A percentile compares a stretch with the other conserved stretches of the same genome.
Evolutionary conservation across 1,140 invertebrate genomes (phyloP).

Genomic region (Drosophila rufa): DNA sequence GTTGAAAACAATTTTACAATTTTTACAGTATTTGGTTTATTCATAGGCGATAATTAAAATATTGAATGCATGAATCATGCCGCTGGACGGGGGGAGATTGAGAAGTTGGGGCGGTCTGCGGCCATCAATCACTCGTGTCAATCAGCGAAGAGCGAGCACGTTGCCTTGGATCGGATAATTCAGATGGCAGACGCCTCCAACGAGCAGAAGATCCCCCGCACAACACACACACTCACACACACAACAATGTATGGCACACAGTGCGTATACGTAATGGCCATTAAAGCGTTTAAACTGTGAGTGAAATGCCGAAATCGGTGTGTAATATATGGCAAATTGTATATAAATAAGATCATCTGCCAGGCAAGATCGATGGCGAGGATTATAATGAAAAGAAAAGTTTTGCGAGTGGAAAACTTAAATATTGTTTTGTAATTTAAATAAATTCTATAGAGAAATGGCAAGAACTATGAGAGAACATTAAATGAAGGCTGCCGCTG

Average conservation of each 20-base stretch:
- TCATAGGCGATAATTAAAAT: slow-evolving; percentile 69
- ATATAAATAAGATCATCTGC: slow-evolving; percentile 35
- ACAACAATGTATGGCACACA: slow-evolving; percentile 28
- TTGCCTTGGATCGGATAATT: slow-evolving; percentile 39
- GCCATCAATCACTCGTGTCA: slow-evolving; percentile 77
- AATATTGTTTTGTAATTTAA: slow-evolving; percentile 12
- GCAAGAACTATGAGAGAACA: too few species aligned
- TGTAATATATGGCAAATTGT: slow-evolving; percentile 44
- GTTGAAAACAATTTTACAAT: slow-evolving; percentile 54
- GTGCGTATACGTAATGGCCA: slow-evolving; percentile 64
- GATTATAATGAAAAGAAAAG: slow-evolving; percentile 8
- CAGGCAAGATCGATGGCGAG: slow-evolving; percentile 16
- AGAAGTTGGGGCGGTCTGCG: slow-evolving; percentile 11
- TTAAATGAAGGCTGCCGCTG: accelerated
- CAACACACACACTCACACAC: background rate
- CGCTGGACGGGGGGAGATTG: background rate
- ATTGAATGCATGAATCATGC: slow-evolving; percentile 66
- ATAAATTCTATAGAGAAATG: background rate
- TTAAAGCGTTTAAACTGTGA: slow-evolving; percentile 48
- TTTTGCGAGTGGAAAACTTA: slow-evolving; percentile 1
- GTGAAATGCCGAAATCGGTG: slow-evolving; percentile 45
- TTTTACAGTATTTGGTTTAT: slow-evolving; percentile 53
- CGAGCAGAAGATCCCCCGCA: slow-evolving; percentile 12
- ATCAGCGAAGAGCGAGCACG: slow-evolving; percentile 47
- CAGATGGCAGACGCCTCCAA: slow-evolving; percentile 17